phyloP scores from a whole-genome alignment of 2,797 vertebrate genomes.

The Ibycter americanus region DNA sequence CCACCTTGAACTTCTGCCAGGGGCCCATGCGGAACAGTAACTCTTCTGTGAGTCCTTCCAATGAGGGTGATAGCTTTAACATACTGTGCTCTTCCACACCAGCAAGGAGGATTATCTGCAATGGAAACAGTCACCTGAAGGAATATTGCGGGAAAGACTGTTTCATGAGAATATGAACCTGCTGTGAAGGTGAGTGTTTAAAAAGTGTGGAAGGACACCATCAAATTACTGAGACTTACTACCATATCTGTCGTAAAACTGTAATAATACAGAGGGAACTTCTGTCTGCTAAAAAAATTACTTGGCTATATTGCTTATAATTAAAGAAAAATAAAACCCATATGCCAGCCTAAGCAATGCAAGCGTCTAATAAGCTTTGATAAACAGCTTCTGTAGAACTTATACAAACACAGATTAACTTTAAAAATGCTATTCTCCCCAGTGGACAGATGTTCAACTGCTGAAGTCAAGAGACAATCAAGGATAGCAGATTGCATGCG shows the following conservation, averaged over 20 bases:
- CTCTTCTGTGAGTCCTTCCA: neutral
- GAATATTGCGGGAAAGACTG: neutral
- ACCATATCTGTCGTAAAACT: neutral
- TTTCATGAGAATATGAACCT: neutral
- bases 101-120: neutral
- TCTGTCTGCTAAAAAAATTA: neutral
- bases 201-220: neutral
- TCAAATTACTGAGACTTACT: neutral
- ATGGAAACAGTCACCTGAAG: neutral
- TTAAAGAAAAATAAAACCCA: neutral
- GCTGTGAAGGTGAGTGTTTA: neutral
- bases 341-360: neutral
- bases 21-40: too few relatives aligned
- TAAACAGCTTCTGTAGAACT: neutral
- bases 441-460: neutral
- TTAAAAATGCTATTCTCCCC: neutral
- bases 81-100: neutral
- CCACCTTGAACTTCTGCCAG: neutral
- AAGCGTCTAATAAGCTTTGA: neutral
- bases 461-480: neutral
- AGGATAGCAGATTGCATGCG: neutral
- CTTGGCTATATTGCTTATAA: neutral
- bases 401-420: constrained; percentile 24
- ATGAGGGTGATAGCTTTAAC: neutral
- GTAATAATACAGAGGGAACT: neutral